These are phyloP conservation scores for Istiophorus platypterus DNA, from an alignment of 2,113 vertebrate species.

Conservation along the genomic window DNA sequence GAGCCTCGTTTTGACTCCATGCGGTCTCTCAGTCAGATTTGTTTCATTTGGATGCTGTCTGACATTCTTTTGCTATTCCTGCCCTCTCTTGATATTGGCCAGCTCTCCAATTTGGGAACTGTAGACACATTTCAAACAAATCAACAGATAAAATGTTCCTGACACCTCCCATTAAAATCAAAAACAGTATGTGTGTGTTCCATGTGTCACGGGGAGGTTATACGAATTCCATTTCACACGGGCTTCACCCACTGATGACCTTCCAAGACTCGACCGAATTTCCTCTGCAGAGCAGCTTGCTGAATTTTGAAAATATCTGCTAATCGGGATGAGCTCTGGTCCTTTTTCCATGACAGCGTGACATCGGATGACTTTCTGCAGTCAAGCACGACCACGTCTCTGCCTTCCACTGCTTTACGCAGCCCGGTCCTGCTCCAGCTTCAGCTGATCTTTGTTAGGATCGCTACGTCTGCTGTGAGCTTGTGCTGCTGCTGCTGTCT, in stretches of 20 bases:
- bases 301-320: background rate
- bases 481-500: background rate
- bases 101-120: constrained; percentile 44
- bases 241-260: background rate
- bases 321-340: background rate
- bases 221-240: constrained; percentile 5
- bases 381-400: background rate
- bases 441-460: constrained; percentile 3
- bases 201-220: constrained; percentile 1
- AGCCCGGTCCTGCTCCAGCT: background rate
- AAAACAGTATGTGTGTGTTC: constrained; percentile 39
- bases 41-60: constrained; percentile 74
- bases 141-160: constrained; percentile 52
- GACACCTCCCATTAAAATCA: constrained; percentile 36
- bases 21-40: constrained; percentile 42
- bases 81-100: constrained; percentile 44
- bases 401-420: background rate
- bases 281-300: background rate
- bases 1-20: constrained; percentile 29
- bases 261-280: background rate
- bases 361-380: background rate
- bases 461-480: constrained; percentile 11
- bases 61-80: constrained; percentile 72
- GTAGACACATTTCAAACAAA: constrained; percentile 51
- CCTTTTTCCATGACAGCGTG: background rate